These are phyloP conservation scores for Montipora capitata DNA, from an alignment of 92 coral and sea anemone species.

Conservation along the genomic window DNA sequence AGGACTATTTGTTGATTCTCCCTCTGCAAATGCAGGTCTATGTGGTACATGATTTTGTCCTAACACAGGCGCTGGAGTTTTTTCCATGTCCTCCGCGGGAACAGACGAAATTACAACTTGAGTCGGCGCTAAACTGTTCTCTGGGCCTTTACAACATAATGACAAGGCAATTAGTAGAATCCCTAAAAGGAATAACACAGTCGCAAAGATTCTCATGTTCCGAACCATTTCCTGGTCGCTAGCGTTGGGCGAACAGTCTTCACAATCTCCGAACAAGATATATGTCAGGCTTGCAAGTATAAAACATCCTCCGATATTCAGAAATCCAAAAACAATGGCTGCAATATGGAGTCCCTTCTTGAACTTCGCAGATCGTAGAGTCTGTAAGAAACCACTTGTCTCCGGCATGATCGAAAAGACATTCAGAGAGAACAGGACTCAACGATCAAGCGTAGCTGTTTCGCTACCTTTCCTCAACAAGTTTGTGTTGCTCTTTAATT, in stretches of 20 bases:
- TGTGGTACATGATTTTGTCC: conserved; percentile 47
- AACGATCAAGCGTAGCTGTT: not conserved
- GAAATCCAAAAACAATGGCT: conserved; percentile 68
- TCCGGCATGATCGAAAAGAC: conserved; percentile 18
- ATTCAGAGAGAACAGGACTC: not conserved
- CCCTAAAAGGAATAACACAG: conserved; percentile 76
- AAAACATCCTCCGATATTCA: conserved; percentile 78
- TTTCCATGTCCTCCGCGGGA: conserved; percentile 80
- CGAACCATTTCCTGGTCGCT: conserved; percentile 56
- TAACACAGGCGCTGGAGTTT: conserved; percentile 76
- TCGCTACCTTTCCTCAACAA: not conserved
- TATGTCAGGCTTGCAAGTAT: conserved; percentile 84
- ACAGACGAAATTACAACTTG: conserved; percentile 75
- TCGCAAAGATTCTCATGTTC: conserved; percentile 73
- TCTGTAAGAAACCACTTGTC: not conserved
- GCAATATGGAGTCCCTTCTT: conserved; percentile 42
- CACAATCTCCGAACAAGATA: conserved; percentile 80
- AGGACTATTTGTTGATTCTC: conserved; percentile 9
- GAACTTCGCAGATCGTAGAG: conserved; percentile 3
- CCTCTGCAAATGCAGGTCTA: conserved; percentile 42
- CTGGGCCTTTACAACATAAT: conserved; percentile 62
- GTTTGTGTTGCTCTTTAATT: not conserved
- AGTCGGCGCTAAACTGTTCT: conserved; percentile 47
- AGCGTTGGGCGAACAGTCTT: conserved; percentile 54
- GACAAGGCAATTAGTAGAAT: conserved; percentile 76